Base-by-base conservation (phyloP, 2,797 vertebrate species). In the Streptopelia turtur region DNA sequence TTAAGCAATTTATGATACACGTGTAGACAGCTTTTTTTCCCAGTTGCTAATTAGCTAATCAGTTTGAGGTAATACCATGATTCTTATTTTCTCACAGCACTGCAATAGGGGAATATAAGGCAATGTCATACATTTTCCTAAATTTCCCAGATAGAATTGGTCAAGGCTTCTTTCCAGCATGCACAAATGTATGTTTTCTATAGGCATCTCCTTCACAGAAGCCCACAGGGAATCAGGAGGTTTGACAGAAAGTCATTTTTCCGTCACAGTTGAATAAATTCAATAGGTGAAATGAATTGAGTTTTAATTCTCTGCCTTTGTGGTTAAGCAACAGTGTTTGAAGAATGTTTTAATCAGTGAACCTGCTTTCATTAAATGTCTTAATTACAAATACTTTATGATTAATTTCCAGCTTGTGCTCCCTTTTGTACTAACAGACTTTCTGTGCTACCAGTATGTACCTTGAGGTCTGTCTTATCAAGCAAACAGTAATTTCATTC, bases 261-360 rank as follows among this genome's bases (percentile, higher is more conserved):
- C 55, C 1, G 0, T 91, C 1, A 1, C 0, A 2, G 53, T 17
- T 75, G 49, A 88, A 56, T 37, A 35, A 60, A 11, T 80, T 56
- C 65, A 71, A 4, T 66, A 74, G 76, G 35, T 11, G 0, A 84
- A 53, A 69, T 61, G 79, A 87, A 86, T 50, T 80, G 60, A 60
- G 65, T 83, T 96, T 68, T 81, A 93, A 64, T 66, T 83, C 18
- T 7, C 49, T 80, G 89, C 53, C 90, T 78, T 83, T 0, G 0
- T 81, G 68, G 33, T 72, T 77, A 94, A 83, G 69, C 53, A 91
- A 28, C 6, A 11, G 24, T 37, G 27, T 89, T 87, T 84, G 61
- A 92, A 82, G 83, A 84, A 90, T 90, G 66, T 83, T 94, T 89
- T 85, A 77, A 91, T 91, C 85, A 80, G 31, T 16, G 33, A 94